Evolutionary conservation across 2,888 invertebrate genomes (phyloP).

Genomic region (Lycaena phlaeas): DNA sequence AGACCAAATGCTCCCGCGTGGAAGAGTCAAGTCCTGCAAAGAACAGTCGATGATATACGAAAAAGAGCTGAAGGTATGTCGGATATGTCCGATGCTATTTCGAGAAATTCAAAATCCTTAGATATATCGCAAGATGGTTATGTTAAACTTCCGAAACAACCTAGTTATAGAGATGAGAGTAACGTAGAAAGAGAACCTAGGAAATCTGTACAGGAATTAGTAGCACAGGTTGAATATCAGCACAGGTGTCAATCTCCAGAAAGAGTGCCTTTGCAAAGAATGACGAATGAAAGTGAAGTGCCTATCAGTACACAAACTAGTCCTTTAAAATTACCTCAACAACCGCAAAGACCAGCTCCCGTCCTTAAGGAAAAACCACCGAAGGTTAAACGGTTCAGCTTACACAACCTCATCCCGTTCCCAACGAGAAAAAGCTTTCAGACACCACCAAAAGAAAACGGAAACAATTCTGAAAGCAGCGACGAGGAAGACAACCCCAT

Average conservation of each 20-base stretch:
- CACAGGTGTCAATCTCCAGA: conserved; percentile 54
- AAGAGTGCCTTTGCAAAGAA: conserved; percentile 41
- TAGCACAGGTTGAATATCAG: conserved; percentile 74
- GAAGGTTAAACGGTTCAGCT: conserved; percentile 62
- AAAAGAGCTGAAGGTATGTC: conserved; percentile 46
- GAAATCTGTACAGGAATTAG: conserved; percentile 76
- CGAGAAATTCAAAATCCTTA: conserved; percentile 41
- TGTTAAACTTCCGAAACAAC: conserved; percentile 56
- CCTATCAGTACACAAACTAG: conserved; percentile 28
- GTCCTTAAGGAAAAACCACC: conserved; percentile 61
- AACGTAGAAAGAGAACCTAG: conserved; percentile 48
- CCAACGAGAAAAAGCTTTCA: conserved; percentile 66
- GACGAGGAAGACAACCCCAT: conserved; percentile 71
- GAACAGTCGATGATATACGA: conserved; percentile 59
- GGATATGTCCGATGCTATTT: conserved; percentile 47
- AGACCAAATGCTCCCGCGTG: conserved; percentile 37
- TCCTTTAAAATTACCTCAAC: conserved; percentile 57
- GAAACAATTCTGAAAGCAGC: conserved; percentile 71
- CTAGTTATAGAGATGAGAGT: conserved; percentile 32
- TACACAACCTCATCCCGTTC: conserved; percentile 66
- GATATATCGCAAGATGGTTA: conserved; percentile 69
- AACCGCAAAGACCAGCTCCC: conserved; percentile 60
- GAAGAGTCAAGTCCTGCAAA: conserved; percentile 64
- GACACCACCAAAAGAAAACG: conserved; percentile 57
- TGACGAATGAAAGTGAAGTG: conserved; percentile 45